Conservation (phyloP, 2,113 vertebrate genomes). For the Dasypus novemcinctus region DNA sequence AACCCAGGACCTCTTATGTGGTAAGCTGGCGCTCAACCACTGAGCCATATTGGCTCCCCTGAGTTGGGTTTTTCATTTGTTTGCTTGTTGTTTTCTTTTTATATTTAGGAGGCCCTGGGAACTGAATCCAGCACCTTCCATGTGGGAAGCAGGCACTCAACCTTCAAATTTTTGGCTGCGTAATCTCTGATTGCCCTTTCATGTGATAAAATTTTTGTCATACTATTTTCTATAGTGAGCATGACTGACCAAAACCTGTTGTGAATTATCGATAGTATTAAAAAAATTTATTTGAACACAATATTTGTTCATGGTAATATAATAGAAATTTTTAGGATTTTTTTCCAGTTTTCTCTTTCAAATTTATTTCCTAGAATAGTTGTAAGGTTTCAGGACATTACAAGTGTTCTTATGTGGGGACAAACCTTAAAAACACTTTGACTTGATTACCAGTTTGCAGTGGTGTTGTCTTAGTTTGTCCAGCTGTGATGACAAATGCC, state of each 20-base stretch:
- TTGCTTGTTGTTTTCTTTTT: no score
- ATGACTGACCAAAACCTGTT: background rate
- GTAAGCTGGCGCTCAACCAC: no score
- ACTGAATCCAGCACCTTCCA: no score
- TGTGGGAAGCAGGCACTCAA: background rate
- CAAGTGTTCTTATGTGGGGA: background rate
- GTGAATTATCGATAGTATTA: background rate
- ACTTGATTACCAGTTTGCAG: background rate
- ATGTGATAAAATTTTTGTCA: background rate
- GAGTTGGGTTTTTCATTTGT: no score
- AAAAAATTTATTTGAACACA: slow-evolving; percentile 14
- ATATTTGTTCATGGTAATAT: background rate
- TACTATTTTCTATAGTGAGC: background rate
- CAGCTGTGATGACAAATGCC: no score
- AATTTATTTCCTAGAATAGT: background rate
- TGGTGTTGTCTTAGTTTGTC: background rate
- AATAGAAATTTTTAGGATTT: background rate
- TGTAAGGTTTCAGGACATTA: background rate
- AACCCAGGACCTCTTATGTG: no score
- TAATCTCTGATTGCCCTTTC: slow-evolving; percentile 1
- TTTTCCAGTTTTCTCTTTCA: background rate
- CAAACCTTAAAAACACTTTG: background rate
- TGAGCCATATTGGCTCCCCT: no score
- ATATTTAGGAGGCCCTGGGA: no score
- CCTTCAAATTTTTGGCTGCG: background rate